Conservation (phyloP, 2,888 invertebrate genomes). For the Sipha maydis region DNA sequence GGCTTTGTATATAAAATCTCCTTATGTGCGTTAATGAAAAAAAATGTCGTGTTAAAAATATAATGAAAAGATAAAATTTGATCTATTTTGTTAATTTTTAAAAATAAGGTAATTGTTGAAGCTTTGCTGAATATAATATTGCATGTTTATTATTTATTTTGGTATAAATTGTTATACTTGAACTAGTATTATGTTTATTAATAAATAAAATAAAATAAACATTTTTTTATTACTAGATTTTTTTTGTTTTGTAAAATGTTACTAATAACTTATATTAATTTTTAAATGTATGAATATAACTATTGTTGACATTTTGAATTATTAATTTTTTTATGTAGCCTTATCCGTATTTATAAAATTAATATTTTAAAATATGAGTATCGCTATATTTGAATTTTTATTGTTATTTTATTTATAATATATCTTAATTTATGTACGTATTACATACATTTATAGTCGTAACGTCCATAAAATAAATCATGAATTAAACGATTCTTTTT, state of each 20-base stretch:
- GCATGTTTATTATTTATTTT: not conserved
- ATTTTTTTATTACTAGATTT: not conserved
- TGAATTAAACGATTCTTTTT: not conserved
- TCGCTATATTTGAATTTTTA: not conserved
- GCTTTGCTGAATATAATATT: not conserved
- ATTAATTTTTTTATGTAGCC: not conserved
- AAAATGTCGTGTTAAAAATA: conserved; percentile 16
- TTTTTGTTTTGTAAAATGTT: not conserved
- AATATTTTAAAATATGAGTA: not conserved
- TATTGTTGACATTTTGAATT: not conserved
- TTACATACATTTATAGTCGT: not conserved
- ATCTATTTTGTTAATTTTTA: not conserved
- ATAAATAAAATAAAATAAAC: not conserved
- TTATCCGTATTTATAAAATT: not conserved
- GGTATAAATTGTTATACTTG: not conserved
- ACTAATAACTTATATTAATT: not conserved
- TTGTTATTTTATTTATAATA: not conserved
- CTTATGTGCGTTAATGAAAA: not conserved
- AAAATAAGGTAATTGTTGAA: not conserved
- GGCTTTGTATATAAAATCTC: not conserved
- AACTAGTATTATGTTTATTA: not conserved
- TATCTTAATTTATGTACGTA: not conserved
- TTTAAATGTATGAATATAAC: not conserved
- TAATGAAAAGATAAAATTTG: not conserved
- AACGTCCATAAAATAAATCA: not conserved